Base-by-base conservation (phyloP, 2,888 invertebrate genomes). In the Sinhomidia bicolor region DNA sequence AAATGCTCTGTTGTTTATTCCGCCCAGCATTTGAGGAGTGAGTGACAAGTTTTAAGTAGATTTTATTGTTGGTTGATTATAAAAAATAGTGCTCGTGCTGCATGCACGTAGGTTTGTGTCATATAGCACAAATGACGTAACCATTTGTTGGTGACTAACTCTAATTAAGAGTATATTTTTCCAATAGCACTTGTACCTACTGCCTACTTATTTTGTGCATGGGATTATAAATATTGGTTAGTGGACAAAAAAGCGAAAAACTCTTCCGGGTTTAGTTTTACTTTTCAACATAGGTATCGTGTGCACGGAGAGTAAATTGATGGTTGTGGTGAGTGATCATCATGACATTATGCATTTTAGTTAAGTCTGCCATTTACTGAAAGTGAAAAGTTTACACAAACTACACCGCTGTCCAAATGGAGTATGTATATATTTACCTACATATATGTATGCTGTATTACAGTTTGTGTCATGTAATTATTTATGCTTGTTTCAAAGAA, bases 261-360 rank as follows among this genome's bases (percentile, higher is more conserved):
- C 17, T 68, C 68, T 68, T 68, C 68, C 68, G 36, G 68, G 68
- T 68, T 68, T 68, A 68, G 68, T 41, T 41, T n/a, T 23, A 23
- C 57, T 3, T 23, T 54, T 14, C 6, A 17, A 17, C 17, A 54
- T 54, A 17, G 17, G 6, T 36, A 60, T 26, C 23, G 23, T 1
- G 4, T 9, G 23, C 9, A 12, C 60, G 3, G 23, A 51, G 51
- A 36, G n/a, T n/a, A n/a, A n/a, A n/a, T n/a, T n/a, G n/a, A n/a
- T n/a, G n/a, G n/a, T n/a, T n/a, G 60, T 60, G 23, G 5, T 60
- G 26, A 23, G 60, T 26, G 60, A 26, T 60, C 60, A 60, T 20
- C 9, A 20, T 60, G 9, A 26, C 12, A n/a, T 60, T 23, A 57
- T 57, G 20, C 54, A 57, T n/a, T n/a, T n/a, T n/a, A n/a, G n/a